These are phyloP conservation scores for Uloborus plumipes DNA, from an alignment of 2,888 invertebrate genomes.

Conservation along the genomic window DNA sequence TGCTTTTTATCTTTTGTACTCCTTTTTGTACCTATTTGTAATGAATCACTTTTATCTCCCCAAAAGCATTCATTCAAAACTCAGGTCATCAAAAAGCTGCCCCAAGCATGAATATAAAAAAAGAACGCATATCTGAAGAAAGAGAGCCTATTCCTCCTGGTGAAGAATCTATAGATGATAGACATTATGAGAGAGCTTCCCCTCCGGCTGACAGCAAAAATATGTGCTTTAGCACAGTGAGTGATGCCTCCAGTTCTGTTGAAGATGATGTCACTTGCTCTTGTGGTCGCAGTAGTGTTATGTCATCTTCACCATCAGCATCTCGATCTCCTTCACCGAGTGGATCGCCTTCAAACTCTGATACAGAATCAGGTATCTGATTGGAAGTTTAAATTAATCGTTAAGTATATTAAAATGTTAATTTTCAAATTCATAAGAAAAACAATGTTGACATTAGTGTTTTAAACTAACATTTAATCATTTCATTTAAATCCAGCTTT, in stretches of 20 bases:
- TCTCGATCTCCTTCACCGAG: slow-evolving; percentile 43
- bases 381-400: neutral
- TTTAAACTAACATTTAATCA: too few species aligned
- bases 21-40: too few species aligned
- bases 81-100: too few species aligned
- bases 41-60: too few species aligned
- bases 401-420: too few species aligned
- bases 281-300: slow-evolving; percentile 83
- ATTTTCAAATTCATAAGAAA: too few species aligned
- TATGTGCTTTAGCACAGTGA: slow-evolving; percentile 76
- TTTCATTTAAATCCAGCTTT: too few species aligned
- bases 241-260: slow-evolving; percentile 88
- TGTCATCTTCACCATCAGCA: slow-evolving; percentile 75
- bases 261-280: slow-evolving; percentile 77
- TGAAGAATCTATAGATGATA: neutral
- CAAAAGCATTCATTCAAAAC: too few species aligned
- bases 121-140: neutral
- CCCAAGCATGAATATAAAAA: too few species aligned
- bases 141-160: slow-evolving; percentile 11
- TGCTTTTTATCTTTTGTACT: too few species aligned
- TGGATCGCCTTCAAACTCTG: slow-evolving; percentile 72
- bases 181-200: too few species aligned
- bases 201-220: slow-evolving; percentile 10
- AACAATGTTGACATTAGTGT: too few species aligned
- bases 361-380: slow-evolving; percentile 73